Evolutionary conservation across 1,140 invertebrate species (phyloP).

Genomic region (Drosophila willistoni): DNA sequence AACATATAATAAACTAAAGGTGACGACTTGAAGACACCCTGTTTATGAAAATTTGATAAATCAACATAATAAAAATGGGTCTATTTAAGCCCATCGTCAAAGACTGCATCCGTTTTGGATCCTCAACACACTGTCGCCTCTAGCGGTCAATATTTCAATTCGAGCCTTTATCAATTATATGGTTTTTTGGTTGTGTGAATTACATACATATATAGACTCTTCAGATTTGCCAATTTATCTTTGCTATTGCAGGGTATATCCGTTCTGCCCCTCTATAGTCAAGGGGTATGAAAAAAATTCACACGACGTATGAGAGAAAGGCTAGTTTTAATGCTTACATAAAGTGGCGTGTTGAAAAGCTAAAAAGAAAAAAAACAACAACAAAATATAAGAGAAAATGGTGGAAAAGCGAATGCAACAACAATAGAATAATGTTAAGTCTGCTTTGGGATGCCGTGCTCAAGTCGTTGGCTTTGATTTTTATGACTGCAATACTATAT

Average conservation of each 20-base stretch:
- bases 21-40: background rate
- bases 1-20: constrained; percentile 18
- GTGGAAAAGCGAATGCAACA: constrained; percentile 17
- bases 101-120: too few species aligned
- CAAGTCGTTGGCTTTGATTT: constrained; percentile 42
- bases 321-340: constrained; percentile 76
- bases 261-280: background rate
- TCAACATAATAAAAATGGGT: too few species aligned
- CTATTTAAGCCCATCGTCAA: too few species aligned
- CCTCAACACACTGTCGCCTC: too few species aligned
- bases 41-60: background rate
- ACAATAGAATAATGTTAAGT: constrained; percentile 39
- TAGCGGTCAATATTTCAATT: too few species aligned
- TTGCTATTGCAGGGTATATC: background rate
- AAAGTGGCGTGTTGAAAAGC: constrained; percentile 74
- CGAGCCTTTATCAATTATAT: too few species aligned
- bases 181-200: too few species aligned
- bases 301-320: constrained; percentile 47
- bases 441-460: constrained; percentile 37
- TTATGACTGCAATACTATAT: constrained; percentile 39
- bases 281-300: constrained; percentile 35
- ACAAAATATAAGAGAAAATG: constrained; percentile 23
- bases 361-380: constrained; percentile 23
- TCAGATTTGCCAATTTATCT: too few species aligned
- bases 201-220: too few species aligned